phyloP scores from a whole-genome alignment of 2,113 vertebrate species.

The Argyrosomus japonicus region DNA sequence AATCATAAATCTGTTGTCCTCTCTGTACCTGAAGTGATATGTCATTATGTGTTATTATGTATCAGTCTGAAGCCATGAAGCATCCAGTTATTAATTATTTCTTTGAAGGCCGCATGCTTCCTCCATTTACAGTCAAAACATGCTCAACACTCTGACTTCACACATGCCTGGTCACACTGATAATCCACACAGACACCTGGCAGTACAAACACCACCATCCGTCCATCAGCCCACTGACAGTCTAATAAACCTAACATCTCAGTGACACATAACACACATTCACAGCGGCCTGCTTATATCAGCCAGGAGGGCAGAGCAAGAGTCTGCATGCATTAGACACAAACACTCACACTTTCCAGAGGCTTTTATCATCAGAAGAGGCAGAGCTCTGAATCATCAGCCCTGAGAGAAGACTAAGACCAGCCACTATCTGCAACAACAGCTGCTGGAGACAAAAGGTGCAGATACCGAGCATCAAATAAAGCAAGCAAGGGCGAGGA shows the following conservation, averaged over 20 bases:
- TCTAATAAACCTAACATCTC: constrained; percentile 76
- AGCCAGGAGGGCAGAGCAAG: constrained; percentile 37
- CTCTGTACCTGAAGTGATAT: constrained; percentile 1
- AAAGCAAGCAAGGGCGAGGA: not conserved
- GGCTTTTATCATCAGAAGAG: constrained; percentile 28
- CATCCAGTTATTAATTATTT: not conserved
- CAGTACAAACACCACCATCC: constrained; percentile 39
- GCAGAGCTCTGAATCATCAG: constrained; percentile 45
- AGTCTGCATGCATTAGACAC: constrained; percentile 24
- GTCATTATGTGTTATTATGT: not conserved
- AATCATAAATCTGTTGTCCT: constrained; percentile 36
- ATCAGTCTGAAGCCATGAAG: not conserved
- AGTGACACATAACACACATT: constrained; percentile 80
- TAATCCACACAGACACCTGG: constrained; percentile 15
- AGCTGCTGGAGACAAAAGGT: not conserved
- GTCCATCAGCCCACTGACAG: constrained; percentile 72
- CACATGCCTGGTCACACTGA: not conserved
- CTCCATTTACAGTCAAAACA: not conserved
- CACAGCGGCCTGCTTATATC: constrained; percentile 75
- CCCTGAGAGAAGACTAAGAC: not conserved
- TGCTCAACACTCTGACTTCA: not conserved
- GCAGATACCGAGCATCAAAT: constrained; percentile 11
- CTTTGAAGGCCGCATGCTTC: not conserved
- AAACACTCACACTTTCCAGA: constrained; percentile 31
- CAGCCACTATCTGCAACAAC: constrained; percentile 1